Percentiles rank a stretch among this genome's conserved stretches.
phyloP scores from a whole-genome alignment of 2,113 vertebrate genomes.

The Ancistrus triradiatus region DNA sequence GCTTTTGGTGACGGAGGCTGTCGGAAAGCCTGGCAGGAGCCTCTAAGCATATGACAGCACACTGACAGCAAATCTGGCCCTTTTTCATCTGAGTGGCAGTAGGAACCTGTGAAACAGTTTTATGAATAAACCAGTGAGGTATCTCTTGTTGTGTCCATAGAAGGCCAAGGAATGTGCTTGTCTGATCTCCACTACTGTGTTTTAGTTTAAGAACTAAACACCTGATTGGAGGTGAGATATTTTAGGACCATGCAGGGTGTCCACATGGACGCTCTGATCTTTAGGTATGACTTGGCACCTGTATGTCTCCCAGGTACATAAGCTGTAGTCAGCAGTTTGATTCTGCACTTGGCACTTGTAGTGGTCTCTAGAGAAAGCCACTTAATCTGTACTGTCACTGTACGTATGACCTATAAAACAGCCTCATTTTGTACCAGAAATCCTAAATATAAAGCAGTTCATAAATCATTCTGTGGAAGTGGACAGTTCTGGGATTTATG shows the following conservation, averaged over 20 bases:
- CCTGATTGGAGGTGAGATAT: too few relatives aligned
- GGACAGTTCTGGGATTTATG: constrained; percentile 14
- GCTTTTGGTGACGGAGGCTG: constrained; percentile 41
- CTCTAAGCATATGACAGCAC: constrained; percentile 45
- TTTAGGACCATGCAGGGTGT: too few relatives aligned
- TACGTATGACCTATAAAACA: constrained; percentile 54
- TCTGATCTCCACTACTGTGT: too few relatives aligned
- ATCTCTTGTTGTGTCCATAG: too few relatives aligned
- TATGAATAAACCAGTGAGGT: too few relatives aligned
- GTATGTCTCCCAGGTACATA: too few relatives aligned
- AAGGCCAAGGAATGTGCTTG: constrained; percentile 3
- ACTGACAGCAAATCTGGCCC: constrained; percentile 41
- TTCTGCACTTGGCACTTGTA: constrained; percentile 30
- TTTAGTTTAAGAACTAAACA: too few relatives aligned
- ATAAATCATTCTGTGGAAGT: constrained; percentile 20
- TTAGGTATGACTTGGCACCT: too few relatives aligned
- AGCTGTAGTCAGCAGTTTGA: constrained; percentile 18
- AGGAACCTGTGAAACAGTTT: too few relatives aligned
- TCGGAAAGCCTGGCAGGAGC: constrained; percentile 17
- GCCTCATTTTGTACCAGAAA: constrained; percentile 24
- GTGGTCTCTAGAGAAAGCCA: constrained; percentile 38
- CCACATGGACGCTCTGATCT: too few relatives aligned
- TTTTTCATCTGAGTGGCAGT: constrained; percentile 30
- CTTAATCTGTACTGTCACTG: constrained; percentile 59
- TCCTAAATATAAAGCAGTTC: neutral